Base-by-base conservation (phyloP, 2,888 invertebrate species). In the Panzeria rudis region DNA sequence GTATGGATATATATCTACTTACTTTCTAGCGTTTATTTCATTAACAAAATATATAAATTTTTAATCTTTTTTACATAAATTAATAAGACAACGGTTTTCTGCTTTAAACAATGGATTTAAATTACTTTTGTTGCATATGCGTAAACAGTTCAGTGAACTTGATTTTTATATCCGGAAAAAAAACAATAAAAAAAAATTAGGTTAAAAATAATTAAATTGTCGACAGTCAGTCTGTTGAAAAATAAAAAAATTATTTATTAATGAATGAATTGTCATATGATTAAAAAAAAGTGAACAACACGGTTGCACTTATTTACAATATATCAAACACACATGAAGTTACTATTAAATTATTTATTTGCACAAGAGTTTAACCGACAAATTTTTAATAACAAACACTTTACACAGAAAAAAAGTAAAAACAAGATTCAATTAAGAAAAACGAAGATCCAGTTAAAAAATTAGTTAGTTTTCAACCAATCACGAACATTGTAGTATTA, bases 131-230 rank as follows among this genome's bases (percentile, higher is more conserved):
- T 41, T 59, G 59, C 5, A 68, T 68, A 61, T 50, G 66, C 23
- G 35, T 56, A 38, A 79, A 25, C 47, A 80, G 80, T 80, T 80
- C 80, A 80, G 23, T 73, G 73, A 80, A 80, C 80, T 73, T 73
- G 72, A 72, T 38, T 79, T 44, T 62, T 69, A 25, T 50, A 38
- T 59, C 1, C 17, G 9, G 17, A 7, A 25, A 35, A 29, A 32
- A 29, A n/a, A n/a, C n/a, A n/a, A 41, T 3, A n/a, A 56, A 20
- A 64, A 44, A 54, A 20, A 61, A 56, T n/a, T 35, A n/a, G 47
- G 47, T 3, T 54, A n/a, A 25, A 69, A 54, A 41, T 41, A 32
- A 47, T 29, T 17, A n/a, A 52, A 17, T 9, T 35, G 50, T 20
- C 50, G 20, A 66, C 66, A 35, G 20, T 20, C 20, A 20, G 68